Evolutionary conservation across 2,113 vertebrate species (phyloP).

Genomic region (Syngnathoides biaculeatus): DNA sequence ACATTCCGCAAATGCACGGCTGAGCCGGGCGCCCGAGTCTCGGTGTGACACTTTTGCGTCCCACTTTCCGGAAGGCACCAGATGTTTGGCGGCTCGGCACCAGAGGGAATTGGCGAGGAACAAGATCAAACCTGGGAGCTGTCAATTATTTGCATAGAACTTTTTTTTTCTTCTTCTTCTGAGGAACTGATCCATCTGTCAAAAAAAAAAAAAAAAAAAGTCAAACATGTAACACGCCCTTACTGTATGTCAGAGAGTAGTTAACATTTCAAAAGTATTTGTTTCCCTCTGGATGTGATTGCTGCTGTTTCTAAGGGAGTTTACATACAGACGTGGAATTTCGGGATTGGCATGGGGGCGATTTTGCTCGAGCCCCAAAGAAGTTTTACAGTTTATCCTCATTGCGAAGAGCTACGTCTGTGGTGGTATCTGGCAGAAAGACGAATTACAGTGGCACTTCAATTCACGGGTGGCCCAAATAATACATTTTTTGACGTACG

Average conservation of each 20-base stretch:
- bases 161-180: constrained; percentile 18
- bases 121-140: constrained; percentile 49
- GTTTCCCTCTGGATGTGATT: constrained; percentile 25
- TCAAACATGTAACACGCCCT: constrained; percentile 32
- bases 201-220: constrained; percentile 43
- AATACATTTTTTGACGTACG: no score
- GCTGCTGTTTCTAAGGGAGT: not conserved
- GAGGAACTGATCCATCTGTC: constrained; percentile 53
- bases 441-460: constrained; percentile 3
- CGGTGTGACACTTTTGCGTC: constrained; percentile 31
- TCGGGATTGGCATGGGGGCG: not conserved
- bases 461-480: no score
- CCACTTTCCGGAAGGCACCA: constrained; percentile 50
- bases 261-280: constrained; percentile 49
- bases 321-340: not conserved
- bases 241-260: constrained; percentile 27
- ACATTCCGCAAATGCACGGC: constrained; percentile 29
- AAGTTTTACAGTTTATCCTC: no score
- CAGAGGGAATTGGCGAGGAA: constrained; percentile 35
- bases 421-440: constrained; percentile 11
- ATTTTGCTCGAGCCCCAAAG: not conserved
- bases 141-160: constrained; percentile 34
- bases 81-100: constrained; percentile 49
- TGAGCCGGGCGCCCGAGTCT: constrained; percentile 36
- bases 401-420: constrained; percentile 33